These are phyloP conservation scores for Sitta carolinensis DNA, from an alignment of 2,797 vertebrate genomes.

Conservation along the genomic window DNA sequence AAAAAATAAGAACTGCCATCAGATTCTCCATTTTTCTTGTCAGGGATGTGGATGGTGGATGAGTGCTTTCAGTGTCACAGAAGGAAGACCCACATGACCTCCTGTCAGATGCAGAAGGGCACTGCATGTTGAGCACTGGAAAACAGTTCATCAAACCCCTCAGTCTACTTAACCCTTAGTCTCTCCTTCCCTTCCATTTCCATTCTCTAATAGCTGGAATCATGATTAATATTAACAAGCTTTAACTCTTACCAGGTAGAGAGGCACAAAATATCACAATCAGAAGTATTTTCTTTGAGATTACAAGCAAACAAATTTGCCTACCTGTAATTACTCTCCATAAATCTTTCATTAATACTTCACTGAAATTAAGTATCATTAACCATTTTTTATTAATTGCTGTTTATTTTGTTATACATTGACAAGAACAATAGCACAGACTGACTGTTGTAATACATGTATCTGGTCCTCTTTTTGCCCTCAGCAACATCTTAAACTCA, in stretches of 20 bases:
- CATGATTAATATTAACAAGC: neutral
- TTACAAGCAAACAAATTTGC: neutral
- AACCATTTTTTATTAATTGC: neutral
- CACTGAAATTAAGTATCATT: neutral
- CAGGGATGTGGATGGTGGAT: neutral
- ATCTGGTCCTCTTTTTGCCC: neutral
- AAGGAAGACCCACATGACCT: neutral
- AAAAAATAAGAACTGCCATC: neutral
- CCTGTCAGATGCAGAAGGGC: neutral
- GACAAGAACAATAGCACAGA: neutral
- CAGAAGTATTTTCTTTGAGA: neutral
- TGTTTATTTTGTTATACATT: neutral
- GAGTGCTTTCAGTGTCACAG: neutral
- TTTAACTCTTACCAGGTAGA: neutral
- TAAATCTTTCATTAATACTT: neutral
- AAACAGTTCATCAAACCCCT: neutral
- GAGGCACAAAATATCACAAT: neutral
- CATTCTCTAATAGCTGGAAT: neutral
- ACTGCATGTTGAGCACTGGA: neutral
- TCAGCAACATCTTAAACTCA: neutral
- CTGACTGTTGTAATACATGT: neutral
- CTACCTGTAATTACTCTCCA: neutral
- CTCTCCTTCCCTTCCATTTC: neutral
- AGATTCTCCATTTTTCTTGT: neutral
- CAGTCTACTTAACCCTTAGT: neutral